phyloP scores from a whole-genome alignment of 2,888 invertebrate genomes.

The Synergus japonicus region DNA sequence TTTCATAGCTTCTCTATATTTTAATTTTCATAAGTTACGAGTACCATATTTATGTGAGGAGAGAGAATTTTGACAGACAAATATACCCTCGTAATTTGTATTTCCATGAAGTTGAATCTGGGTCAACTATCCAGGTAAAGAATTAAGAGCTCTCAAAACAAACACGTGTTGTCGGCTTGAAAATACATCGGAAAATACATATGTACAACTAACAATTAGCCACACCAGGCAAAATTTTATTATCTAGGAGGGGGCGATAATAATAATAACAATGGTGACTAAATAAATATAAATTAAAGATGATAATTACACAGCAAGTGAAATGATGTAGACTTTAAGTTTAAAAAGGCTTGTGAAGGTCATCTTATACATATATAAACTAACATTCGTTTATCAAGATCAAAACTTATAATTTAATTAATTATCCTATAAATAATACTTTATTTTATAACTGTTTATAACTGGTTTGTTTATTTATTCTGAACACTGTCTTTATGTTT shows the following conservation, averaged over 20 bases:
- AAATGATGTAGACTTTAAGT: background rate
- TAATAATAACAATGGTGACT: background rate
- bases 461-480: background rate
- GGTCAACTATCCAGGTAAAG: conserved; percentile 6
- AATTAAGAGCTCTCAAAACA: background rate
- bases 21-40: background rate
- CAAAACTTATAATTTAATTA: background rate
- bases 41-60: background rate
- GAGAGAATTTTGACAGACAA: background rate
- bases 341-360: background rate
- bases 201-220: background rate
- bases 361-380: background rate
- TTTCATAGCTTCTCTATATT: conserved; percentile 16
- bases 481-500: background rate
- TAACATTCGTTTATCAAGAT: background rate
- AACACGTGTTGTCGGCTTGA: background rate
- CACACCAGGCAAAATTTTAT: background rate
- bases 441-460: too few species aligned
- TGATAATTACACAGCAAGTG: background rate
- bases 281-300: background rate
- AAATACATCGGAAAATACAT: background rate
- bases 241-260: background rate
- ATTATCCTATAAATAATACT: background rate
- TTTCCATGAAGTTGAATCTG: conserved; percentile 1
- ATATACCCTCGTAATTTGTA: conserved; percentile 9